phyloP scores from a whole-genome alignment of 2,888 invertebrate genomes.

The Euproctis similis region DNA sequence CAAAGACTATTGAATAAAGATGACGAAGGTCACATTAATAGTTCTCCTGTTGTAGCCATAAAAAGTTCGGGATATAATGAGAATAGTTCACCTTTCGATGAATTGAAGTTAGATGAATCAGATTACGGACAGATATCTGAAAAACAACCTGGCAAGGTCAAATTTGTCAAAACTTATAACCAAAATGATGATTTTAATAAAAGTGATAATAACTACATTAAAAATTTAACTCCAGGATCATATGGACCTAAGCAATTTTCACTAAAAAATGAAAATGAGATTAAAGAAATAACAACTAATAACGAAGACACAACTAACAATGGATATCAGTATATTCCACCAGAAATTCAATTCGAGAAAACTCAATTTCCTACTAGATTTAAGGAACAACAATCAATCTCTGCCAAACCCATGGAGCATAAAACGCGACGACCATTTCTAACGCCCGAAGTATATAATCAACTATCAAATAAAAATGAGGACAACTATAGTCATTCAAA shows the following conservation, averaged over 20 bases:
- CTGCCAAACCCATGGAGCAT: conserved; percentile 1
- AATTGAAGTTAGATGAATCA: too few relatives aligned
- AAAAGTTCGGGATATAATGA: not conserved
- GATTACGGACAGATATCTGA: too few relatives aligned
- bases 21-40: too few relatives aligned
- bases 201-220: not conserved
- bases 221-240: not conserved
- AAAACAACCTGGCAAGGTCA: not conserved
- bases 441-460: conserved; percentile 9
- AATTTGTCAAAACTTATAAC: not conserved
- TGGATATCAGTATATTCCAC: conserved; percentile 15
- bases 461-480: conserved; percentile 1
- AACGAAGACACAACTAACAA: not conserved
- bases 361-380: conserved; percentile 13
- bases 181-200: not conserved
- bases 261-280: not conserved
- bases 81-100: too few relatives aligned
- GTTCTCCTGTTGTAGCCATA: not conserved
- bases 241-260: not conserved
- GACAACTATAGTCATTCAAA: conserved; percentile 2
- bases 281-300: not conserved
- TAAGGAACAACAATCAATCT: not conserved
- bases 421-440: conserved; percentile 12
- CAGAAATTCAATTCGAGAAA: conserved; percentile 7
- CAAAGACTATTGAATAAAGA: not conserved